A percentile compares a stretch with the other conserved stretches of the same genome.
phyloP scores from a whole-genome alignment of 2,888 invertebrate genomes.

The Morpho helenor region DNA sequence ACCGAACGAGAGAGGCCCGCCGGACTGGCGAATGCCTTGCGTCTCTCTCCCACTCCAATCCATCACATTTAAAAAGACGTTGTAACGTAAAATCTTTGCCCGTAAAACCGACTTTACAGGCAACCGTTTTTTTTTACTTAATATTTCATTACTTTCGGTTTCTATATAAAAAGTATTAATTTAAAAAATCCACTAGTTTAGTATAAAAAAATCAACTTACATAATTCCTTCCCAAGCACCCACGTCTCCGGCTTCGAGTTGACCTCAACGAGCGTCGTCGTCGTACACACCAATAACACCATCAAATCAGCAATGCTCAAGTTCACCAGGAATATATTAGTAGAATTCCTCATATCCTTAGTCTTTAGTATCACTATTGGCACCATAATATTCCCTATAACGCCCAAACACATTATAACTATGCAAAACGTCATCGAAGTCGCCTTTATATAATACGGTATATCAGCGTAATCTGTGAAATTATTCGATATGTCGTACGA shows the following conservation, averaged over 20 bases:
- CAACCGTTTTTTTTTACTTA: no score
- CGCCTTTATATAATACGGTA: conserved; percentile 92
- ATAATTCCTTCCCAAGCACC: conserved; percentile 94
- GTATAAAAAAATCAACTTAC: conserved; percentile 82
- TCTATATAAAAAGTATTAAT: no score
- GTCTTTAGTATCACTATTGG: conserved; percentile 95
- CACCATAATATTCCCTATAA: conserved; percentile 95
- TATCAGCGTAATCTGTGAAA: conserved; percentile 75
- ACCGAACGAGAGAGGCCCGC: no score
- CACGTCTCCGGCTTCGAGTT: conserved; percentile 95
- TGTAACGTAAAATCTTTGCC: no score
- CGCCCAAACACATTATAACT: conserved; percentile 92
- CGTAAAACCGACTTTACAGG: no score
- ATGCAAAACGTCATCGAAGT: conserved; percentile 94
- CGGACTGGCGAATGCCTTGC: no score
- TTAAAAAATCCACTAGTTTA: no score
- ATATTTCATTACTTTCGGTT: no score
- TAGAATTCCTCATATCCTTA: conserved; percentile 96
- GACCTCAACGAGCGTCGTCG: conserved; percentile 95
- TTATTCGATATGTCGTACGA: conserved; percentile 48
- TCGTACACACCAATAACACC: conserved; percentile 94
- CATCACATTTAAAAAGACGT: no score
- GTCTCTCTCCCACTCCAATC: no score
- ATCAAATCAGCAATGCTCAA: conserved; percentile 95
- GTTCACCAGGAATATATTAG: conserved; percentile 96